Evolutionary conservation across 1,140 invertebrate genomes (phyloP).

Genomic region (Chelonus insularis): DNA sequence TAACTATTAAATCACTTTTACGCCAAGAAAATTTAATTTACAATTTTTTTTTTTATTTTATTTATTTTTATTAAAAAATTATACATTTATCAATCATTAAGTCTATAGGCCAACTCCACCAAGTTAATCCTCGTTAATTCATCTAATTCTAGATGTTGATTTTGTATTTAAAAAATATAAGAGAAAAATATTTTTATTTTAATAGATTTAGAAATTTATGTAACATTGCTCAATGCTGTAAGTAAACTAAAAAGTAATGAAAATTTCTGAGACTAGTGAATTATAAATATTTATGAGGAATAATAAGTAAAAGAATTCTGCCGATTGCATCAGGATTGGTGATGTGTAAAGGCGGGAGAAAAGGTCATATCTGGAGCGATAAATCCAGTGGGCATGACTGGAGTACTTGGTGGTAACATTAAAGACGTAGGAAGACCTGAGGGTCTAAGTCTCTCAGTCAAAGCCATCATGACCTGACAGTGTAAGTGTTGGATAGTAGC

Average conservation of each 20-base stretch:
- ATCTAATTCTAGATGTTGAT: too few relatives aligned
- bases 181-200: too few relatives aligned
- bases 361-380: slow-evolving; percentile 40
- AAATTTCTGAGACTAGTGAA: slow-evolving; percentile 8
- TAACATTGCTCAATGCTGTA: too few relatives aligned
- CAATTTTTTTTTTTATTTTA: too few relatives aligned
- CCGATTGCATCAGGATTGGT: slow-evolving; percentile 35
- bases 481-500: slow-evolving; percentile 57
- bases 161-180: too few relatives aligned
- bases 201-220: too few relatives aligned
- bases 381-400: slow-evolving; percentile 33
- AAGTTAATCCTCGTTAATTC: too few relatives aligned
- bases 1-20: too few relatives aligned
- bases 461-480: slow-evolving; percentile 57
- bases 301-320: not conserved
- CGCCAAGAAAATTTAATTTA: too few relatives aligned
- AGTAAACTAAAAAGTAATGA: too few relatives aligned
- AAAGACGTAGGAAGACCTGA: slow-evolving; percentile 42
- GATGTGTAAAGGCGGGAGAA: slow-evolving; percentile 36
- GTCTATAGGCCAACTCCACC: too few relatives aligned
- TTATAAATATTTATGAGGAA: not conserved
- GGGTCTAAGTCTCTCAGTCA: slow-evolving; percentile 53
- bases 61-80: too few relatives aligned
- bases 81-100: not conserved
- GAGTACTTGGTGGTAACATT: slow-evolving; percentile 41